phyloP scores from a whole-genome alignment of 2,797 vertebrate genomes.

The Sylvilagus floridanus region DNA sequence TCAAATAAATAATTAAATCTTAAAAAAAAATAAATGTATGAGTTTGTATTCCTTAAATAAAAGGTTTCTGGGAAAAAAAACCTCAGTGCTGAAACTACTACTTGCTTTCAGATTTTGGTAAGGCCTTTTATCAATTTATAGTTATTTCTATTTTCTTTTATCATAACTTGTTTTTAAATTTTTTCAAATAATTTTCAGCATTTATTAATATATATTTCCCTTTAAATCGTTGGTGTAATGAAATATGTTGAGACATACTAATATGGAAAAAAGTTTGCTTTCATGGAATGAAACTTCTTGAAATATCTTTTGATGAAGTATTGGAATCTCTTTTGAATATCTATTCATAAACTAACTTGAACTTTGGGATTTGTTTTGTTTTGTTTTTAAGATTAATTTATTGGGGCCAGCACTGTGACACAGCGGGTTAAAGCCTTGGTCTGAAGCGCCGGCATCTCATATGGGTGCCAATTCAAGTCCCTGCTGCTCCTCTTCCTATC shows the following conservation, averaged over 20 bases:
- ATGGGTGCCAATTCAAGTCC: too few species aligned
- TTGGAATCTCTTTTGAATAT: slow-evolving; percentile 11
- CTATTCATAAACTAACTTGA: slow-evolving; percentile 31
- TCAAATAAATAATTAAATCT: too few species aligned
- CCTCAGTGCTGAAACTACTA: neutral
- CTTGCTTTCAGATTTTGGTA: neutral
- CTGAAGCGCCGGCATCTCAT: too few species aligned
- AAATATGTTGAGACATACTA: neutral
- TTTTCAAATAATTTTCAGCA: slow-evolving; percentile 14
- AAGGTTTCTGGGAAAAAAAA: too few species aligned
- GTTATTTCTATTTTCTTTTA: neutral
- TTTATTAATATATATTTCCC: slow-evolving; percentile 4
- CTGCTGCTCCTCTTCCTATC: too few species aligned
- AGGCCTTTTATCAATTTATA: neutral
- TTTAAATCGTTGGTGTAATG: neutral
- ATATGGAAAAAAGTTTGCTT: neutral
- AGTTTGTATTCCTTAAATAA: too few species aligned
- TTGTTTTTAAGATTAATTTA: too few species aligned
- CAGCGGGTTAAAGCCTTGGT: too few species aligned
- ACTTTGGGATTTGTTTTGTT: neutral
- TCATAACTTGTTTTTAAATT: neutral
- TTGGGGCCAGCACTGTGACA: too few species aligned
- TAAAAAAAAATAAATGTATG: too few species aligned
- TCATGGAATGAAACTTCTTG: slow-evolving; percentile 18
- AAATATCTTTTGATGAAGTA: slow-evolving; percentile 40